phyloP scores from a whole-genome alignment of 2,113 vertebrate genomes.

The Lasiurus borealis region DNA sequence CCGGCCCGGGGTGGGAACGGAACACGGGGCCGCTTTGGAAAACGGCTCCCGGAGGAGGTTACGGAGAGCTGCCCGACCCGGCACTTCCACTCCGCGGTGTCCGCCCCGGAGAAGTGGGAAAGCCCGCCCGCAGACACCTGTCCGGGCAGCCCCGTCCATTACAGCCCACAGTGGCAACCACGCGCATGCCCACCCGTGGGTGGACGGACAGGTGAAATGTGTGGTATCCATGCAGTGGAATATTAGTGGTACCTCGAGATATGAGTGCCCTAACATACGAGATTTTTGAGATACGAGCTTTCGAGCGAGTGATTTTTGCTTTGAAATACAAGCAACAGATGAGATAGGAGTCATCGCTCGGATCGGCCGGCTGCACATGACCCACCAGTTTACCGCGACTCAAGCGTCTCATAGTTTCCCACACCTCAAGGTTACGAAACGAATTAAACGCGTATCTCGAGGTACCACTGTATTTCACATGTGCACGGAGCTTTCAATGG shows the following conservation, averaged over 20 bases:
- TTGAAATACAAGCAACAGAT: too few species aligned
- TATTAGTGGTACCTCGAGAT: background rate
- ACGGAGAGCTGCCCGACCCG: background rate
- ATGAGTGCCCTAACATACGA: too few species aligned
- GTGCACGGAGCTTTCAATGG: background rate
- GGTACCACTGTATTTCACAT: background rate
- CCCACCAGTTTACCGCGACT: too few species aligned
- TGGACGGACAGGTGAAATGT: background rate
- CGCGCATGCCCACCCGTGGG: background rate
- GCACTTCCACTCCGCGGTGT: background rate
- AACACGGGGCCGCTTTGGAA: background rate
- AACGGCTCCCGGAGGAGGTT: background rate
- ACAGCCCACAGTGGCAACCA: background rate
- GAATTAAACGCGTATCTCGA: too few species aligned
- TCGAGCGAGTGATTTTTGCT: too few species aligned
- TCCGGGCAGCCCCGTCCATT: background rate
- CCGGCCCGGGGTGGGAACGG: accelerated
- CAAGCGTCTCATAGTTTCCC: too few species aligned
- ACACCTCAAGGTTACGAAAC: too few species aligned
- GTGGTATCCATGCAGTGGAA: background rate
- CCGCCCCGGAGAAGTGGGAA: background rate
- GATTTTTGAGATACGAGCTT: too few species aligned
- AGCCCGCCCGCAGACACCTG: background rate
- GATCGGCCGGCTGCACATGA: too few species aligned
- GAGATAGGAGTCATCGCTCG: too few species aligned